These are phyloP conservation scores for Belgica antarctica DNA, from an alignment of 2,888 invertebrate genomes.

Conservation along the genomic window DNA sequence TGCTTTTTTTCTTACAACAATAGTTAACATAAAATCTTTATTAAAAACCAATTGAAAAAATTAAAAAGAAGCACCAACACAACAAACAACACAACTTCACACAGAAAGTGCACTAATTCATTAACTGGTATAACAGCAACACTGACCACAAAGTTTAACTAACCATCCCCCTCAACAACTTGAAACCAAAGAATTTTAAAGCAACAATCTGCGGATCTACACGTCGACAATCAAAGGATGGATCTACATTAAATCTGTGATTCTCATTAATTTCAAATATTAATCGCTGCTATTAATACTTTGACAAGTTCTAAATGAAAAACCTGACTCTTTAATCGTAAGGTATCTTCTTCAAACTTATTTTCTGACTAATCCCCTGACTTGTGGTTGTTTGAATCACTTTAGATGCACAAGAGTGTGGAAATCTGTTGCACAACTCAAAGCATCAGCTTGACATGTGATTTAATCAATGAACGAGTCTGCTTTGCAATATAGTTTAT, in stretches of 20 bases:
- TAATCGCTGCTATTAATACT: constrained; percentile 32
- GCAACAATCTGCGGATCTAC: not conserved
- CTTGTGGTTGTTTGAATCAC: not conserved
- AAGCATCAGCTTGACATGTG: too few species aligned
- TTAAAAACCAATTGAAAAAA: not conserved
- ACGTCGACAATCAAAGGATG: not conserved
- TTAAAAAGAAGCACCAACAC: not conserved
- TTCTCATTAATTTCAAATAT: constrained; percentile 33
- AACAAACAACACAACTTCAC: not conserved
- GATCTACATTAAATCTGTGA: not conserved
- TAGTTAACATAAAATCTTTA: not conserved
- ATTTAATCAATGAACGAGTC: too few species aligned
- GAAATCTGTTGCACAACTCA: not conserved
- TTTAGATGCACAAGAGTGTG: constrained; percentile 14
- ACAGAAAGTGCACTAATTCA: not conserved
- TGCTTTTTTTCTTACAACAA: not conserved
- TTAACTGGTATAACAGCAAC: not conserved
- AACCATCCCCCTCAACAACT: not conserved
- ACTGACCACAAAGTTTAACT: not conserved
- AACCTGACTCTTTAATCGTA: constrained; percentile 40
- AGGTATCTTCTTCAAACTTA: constrained; percentile 41
- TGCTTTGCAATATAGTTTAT: too few species aligned
- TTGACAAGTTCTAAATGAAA: constrained; percentile 15
- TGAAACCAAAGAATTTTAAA: not conserved
- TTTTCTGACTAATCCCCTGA: not conserved